Evolutionary conservation across 2,797 vertebrate genomes (phyloP), one percentile per base, ranked within the genome.

Genomic region (Yasuhikotakia modesta): DNA sequence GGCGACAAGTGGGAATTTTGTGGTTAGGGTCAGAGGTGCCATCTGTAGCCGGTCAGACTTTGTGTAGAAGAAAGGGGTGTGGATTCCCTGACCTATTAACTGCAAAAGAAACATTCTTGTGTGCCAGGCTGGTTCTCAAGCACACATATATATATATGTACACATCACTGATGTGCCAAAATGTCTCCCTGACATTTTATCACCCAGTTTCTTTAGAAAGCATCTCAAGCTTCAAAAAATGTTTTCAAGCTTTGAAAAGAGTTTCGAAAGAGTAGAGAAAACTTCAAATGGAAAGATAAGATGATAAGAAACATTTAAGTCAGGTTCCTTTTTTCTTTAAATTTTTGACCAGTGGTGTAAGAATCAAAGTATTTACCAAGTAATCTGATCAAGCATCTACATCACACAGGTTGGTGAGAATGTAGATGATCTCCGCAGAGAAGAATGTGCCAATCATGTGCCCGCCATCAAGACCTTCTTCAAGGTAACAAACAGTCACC

Each of bases 401-500:
- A 22, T 39, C 86, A 22, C 13, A 24, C 87, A 94, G 93, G 86
- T 93, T 21, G 93, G 93, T n/a, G 87, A 90, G 79, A 84, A 88
- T n/a, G 92, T 94, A 75, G 93, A 92, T 45, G 90, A 94, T 50
- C 84, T 52, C 84, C 87, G 92, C 30, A 90, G 83, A 86, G 89
- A 88, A 68, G 92, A 93, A 85, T 94, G 92, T 87, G 89, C 87
- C 84, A 86, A 83, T 82, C 93, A 94, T 80, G 83, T 93, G 65
- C 90, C 91, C 43, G 90, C 90, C 60, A 86, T 94, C 88, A 94
- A 87, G 83, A 87, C 66, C 75, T 94, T 93, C 82, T 94, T 94
- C 82, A 94, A 92, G 93, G 93, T 94, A 87, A 79, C 4, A 32
- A 57, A 2, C 67, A 61, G 30, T 35, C 7, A 5, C 19, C 4